Conservation (phyloP, 2,888 invertebrate genomes). For the Ypsolopha sequella region DNA sequence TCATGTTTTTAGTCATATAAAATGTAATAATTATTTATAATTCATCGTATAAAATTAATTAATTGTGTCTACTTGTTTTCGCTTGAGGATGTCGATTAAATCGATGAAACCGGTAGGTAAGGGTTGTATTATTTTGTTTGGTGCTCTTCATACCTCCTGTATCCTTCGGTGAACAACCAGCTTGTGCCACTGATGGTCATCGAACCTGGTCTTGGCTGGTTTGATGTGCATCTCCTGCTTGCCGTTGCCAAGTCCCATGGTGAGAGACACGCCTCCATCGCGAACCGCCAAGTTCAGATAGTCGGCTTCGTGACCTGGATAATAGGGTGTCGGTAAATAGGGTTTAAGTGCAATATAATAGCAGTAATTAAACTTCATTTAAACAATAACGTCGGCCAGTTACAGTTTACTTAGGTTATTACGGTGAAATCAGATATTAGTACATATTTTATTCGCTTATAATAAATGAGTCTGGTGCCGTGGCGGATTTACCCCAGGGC, state of each 20-base stretch:
- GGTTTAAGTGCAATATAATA: not conserved
- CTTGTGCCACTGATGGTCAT: conserved; percentile 97
- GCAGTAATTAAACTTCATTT: no score
- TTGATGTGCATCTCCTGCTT: conserved; percentile 92
- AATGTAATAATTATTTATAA: no score
- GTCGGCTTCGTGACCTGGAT: conserved; percentile 87
- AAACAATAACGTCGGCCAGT: no score
- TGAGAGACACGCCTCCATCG: conserved; percentile 89
- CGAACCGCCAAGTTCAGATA: conserved; percentile 90
- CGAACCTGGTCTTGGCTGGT: conserved; percentile 89
- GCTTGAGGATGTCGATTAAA: no score
- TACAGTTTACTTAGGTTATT: no score
- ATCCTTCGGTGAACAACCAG: conserved; percentile 90
- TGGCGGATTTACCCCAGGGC: no score
- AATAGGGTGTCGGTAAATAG: conserved; percentile 26
- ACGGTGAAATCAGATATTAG: no score
- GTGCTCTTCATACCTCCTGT: conserved; percentile 79
- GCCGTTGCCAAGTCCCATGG: conserved; percentile 91
- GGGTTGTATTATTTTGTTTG: not conserved
- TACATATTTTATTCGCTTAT: no score
- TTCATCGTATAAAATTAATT: no score
- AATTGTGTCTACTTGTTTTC: not conserved
- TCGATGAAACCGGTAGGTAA: not conserved
- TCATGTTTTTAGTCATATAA: no score
- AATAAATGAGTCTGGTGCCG: no score